phyloP scores from a whole-genome alignment of 1,140 invertebrate species.

The Brachionus asplanchnoidis region DNA sequence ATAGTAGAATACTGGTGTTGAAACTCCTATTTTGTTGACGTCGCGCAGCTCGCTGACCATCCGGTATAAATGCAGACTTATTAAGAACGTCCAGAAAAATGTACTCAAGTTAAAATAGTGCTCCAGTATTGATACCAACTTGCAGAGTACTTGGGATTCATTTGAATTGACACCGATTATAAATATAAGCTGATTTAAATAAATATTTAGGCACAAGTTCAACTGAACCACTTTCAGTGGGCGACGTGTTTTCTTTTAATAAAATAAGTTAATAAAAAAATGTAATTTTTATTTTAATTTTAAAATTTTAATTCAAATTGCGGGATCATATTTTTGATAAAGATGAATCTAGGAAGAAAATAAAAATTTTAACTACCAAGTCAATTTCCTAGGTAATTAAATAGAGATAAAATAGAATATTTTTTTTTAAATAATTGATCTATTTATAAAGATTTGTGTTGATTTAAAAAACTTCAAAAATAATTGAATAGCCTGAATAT shows the following conservation, averaged over 20 bases:
- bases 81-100: conserved; percentile 83
- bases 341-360: no score
- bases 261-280: conserved; percentile 45
- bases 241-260: conserved; percentile 64
- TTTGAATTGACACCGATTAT: conserved; percentile 63
- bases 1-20: conserved; percentile 79
- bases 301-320: background rate
- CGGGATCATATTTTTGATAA: no score
- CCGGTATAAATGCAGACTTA: conserved; percentile 82
- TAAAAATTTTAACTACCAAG: no score
- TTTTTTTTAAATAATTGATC: no score
- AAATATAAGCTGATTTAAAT: conserved; percentile 77
- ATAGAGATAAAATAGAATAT: no score
- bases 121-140: conserved; percentile 79
- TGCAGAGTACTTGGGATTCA: conserved; percentile 64
- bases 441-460: no score
- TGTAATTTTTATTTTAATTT: no score
- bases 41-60: conserved; percentile 91
- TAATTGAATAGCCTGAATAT: no score
- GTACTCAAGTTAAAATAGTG: conserved; percentile 85
- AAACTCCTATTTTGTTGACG: conserved; percentile 80
- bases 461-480: no score
- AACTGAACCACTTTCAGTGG: conserved; percentile 83
- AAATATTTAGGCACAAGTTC: conserved; percentile 80
- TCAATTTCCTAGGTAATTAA: no score